These are phyloP conservation scores for Baronia brevicornis DNA, from an alignment of 2,888 invertebrate species.

Conservation along the genomic window DNA sequence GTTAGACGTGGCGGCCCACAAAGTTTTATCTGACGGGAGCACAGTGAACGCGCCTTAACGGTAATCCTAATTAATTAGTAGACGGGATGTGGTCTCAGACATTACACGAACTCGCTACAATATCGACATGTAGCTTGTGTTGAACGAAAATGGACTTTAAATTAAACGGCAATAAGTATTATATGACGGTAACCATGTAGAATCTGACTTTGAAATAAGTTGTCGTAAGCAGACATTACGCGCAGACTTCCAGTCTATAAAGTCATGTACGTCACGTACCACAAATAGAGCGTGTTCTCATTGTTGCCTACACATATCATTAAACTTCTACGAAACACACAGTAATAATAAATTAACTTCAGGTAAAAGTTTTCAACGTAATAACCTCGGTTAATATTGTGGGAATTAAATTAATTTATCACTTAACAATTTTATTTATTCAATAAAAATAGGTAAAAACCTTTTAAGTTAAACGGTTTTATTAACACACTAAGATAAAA, in stretches of 20 bases:
- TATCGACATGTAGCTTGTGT: slow-evolving; percentile 20
- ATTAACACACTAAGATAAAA: no score
- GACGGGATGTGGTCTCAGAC: slow-evolving; percentile 47
- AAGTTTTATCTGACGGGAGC: slow-evolving; percentile 57
- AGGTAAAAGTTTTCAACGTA: no score
- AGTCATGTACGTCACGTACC: slow-evolving; percentile 21
- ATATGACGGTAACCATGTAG: slow-evolving; percentile 9
- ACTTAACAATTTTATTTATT: no score
- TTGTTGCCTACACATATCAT: no score
- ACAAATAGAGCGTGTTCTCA: slow-evolving; percentile 18
- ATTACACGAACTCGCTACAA: slow-evolving; percentile 36
- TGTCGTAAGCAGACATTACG: slow-evolving; percentile 25
- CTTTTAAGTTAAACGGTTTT: no score
- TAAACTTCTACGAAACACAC: no score
- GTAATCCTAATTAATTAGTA: slow-evolving; percentile 68
- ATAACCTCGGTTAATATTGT: no score
- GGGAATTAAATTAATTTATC: no score
- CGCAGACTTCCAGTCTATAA: slow-evolving; percentile 21
- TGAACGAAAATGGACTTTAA: slow-evolving; percentile 19
- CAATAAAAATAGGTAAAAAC: no score
- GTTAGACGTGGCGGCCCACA: slow-evolving; percentile 33
- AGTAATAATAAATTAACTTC: no score
- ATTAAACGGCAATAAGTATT: slow-evolving; percentile 17
- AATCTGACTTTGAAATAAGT: slow-evolving; percentile 22
- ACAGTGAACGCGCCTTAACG: slow-evolving; percentile 37